phyloP scores from a whole-genome alignment of 1,140 invertebrate species.

The Lethocerus indicus region DNA sequence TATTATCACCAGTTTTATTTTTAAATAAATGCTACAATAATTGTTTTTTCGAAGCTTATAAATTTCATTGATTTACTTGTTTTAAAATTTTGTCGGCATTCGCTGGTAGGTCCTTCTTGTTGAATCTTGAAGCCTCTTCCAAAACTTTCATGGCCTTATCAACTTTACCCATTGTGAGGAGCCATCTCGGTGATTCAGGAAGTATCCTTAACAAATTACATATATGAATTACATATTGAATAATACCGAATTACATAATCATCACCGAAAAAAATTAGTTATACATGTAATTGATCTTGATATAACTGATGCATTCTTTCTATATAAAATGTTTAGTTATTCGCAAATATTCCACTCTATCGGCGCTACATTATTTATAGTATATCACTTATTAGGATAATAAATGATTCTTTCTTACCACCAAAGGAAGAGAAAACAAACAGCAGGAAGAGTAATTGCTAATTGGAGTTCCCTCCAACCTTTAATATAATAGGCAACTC shows the following conservation, averaged over 20 bases:
- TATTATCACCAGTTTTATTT: not conserved
- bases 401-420: conserved; percentile 24
- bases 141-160: conserved; percentile 50
- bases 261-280: not conserved
- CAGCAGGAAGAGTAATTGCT: conserved; percentile 46
- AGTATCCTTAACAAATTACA: conserved; percentile 32
- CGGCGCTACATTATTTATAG: not conserved
- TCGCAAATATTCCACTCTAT: not conserved
- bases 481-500: conserved; percentile 47
- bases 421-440: conserved; percentile 44
- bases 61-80: conserved; percentile 14
- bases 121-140: conserved; percentile 43
- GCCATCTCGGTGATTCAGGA: conserved; percentile 72
- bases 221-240: conserved; percentile 1
- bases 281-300: not conserved
- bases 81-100: conserved; percentile 44
- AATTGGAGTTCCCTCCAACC: conserved; percentile 57
- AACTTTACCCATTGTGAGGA: conserved; percentile 50
- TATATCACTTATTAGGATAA: not conserved
- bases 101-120: conserved; percentile 36
- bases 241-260: not conserved
- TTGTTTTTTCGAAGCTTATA: no score
- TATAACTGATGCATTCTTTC: not conserved
- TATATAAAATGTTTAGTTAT: not conserved
- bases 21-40: not conserved